Evolutionary conservation across 2,113 vertebrate species (phyloP).

Genomic region (Salvelinus alpinus): DNA sequence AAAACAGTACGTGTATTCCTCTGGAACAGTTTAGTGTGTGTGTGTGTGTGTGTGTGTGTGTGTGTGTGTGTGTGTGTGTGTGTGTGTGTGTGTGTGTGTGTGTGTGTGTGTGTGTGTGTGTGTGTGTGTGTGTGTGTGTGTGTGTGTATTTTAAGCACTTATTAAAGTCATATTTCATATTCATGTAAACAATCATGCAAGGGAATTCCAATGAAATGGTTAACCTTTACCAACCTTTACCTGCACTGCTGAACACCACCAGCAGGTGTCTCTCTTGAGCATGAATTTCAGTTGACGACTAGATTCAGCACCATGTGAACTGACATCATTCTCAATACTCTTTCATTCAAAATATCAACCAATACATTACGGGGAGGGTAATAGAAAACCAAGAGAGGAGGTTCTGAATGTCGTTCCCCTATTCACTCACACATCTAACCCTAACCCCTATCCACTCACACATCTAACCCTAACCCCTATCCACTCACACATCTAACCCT

Average conservation of each 20-base stretch:
- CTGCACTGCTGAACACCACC: conserved; percentile 29
- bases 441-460: not conserved
- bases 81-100: not conserved
- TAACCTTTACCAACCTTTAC: not conserved
- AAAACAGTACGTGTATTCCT: conserved; percentile 11
- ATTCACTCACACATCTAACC: not conserved
- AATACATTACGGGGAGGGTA: not conserved
- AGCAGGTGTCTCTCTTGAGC: conserved; percentile 70
- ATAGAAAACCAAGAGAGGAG: not conserved
- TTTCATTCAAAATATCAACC: conserved; percentile 13
- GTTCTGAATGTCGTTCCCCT: not conserved
- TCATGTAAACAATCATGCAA: not conserved
- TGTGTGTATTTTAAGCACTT: not conserved
- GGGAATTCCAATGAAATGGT: conserved; percentile 2
- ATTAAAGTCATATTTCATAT: conserved; percentile 10
- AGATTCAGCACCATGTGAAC: not conserved
- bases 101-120: not conserved
- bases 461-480: not conserved
- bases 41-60: not conserved
- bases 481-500: too few relatives aligned
- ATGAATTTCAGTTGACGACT: too few relatives aligned
- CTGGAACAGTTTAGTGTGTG: too few relatives aligned
- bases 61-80: not conserved
- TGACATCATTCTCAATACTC: conserved; percentile 5
- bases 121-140: not conserved